Conservation (phyloP, 2,797 vertebrate genomes). For the Pipistrellus pipistrellus region DNA sequence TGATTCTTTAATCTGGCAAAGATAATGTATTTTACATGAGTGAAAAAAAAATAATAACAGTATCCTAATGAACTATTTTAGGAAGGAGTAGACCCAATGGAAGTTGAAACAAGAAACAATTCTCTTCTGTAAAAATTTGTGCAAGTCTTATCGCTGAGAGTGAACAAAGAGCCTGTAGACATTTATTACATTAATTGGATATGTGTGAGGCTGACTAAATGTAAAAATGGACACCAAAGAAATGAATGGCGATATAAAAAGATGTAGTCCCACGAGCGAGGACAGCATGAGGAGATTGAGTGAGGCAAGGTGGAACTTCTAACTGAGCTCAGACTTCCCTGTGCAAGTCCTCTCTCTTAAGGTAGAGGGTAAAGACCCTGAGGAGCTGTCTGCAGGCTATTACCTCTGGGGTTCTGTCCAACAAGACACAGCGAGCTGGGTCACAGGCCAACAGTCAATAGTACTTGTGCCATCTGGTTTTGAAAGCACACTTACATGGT, state of each 20-base stretch:
- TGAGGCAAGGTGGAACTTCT: neutral
- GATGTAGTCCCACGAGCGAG: neutral
- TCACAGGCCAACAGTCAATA: neutral
- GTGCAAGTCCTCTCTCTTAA: neutral
- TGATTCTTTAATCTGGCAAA: slow-evolving; percentile 50
- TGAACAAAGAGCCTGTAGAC: neutral
- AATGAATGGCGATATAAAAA: neutral
- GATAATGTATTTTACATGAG: slow-evolving; percentile 35
- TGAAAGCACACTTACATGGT: neutral
- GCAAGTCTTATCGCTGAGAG: neutral
- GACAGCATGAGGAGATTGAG: neutral
- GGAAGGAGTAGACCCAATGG: neutral
- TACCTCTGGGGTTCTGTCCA: neutral
- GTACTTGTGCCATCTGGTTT: neutral
- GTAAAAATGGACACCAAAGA: neutral
- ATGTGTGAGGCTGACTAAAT: neutral
- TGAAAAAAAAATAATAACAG: neutral
- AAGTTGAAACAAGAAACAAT: slow-evolving; percentile 24
- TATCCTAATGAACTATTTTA: slow-evolving; percentile 30
- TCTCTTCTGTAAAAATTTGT: neutral
- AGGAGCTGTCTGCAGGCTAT: neutral
- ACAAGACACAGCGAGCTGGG: neutral
- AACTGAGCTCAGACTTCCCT: neutral
- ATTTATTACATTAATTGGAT: neutral
- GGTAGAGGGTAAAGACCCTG: neutral